Conservation (phyloP, 2,113 vertebrate genomes). For the Cheilinus undulatus region DNA sequence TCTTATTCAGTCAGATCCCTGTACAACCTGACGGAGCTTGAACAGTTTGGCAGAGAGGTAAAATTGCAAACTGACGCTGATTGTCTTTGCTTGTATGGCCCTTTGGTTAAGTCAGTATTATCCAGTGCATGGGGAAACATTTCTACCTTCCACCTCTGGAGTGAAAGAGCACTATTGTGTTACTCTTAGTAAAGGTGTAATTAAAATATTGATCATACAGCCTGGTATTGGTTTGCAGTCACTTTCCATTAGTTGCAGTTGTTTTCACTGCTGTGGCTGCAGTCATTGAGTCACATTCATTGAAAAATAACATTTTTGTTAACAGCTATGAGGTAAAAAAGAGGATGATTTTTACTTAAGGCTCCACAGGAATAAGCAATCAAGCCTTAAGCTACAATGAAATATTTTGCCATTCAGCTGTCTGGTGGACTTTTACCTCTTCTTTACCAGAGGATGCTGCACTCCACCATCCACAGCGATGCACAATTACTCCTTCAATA, state of each 20-base stretch:
- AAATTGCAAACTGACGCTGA: too few species aligned
- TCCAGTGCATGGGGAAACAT: background rate
- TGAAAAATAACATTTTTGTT: constrained; percentile 82
- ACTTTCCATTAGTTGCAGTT: constrained; percentile 89
- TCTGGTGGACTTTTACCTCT: constrained; percentile 30
- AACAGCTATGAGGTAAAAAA: background rate
- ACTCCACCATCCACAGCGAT: constrained; percentile 68
- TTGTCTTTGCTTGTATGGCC: too few species aligned
- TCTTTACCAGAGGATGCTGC: constrained; percentile 66
- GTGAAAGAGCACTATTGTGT: background rate
- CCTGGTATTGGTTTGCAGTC: constrained; percentile 91
- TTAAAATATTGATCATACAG: constrained; percentile 94
- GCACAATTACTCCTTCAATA: constrained; percentile 75
- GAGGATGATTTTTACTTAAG: background rate
- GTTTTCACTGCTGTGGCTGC: constrained; percentile 41
- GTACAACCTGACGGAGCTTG: too few species aligned
- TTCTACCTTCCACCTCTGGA: constrained; percentile 5
- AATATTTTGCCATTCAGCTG: constrained; percentile 8
- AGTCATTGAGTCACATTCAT: constrained; percentile 85
- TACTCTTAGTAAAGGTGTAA: constrained; percentile 89
- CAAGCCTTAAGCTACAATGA: background rate
- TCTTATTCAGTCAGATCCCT: too few species aligned
- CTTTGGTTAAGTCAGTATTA: too few species aligned
- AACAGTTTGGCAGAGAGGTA: too few species aligned
- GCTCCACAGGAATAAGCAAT: constrained; percentile 4